Conservation (phyloP, 2,888 invertebrate species). For the Drosophila lacicola region DNA sequence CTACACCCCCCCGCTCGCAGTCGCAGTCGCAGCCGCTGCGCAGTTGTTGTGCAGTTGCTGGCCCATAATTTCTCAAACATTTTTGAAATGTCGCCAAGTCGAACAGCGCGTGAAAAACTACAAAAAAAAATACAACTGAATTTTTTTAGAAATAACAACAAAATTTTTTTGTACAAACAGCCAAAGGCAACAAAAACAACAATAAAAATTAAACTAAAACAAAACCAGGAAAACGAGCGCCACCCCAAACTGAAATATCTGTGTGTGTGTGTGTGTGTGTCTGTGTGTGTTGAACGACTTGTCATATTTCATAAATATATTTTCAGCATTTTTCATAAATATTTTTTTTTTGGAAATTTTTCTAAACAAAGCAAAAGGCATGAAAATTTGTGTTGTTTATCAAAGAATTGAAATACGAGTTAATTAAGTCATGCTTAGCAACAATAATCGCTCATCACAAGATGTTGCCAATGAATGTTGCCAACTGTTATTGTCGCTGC, state of each 20-base stretch:
- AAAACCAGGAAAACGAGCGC: slow-evolving; percentile 47
- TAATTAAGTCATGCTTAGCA: slow-evolving; percentile 5
- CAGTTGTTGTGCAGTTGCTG: slow-evolving; percentile 60
- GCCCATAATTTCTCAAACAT: slow-evolving; percentile 68
- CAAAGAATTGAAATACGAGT: no score
- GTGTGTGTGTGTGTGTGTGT: neutral
- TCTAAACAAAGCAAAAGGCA: neutral
- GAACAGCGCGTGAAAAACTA: slow-evolving; percentile 54
- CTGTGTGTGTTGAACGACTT: slow-evolving; percentile 46
- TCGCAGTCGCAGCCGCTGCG: slow-evolving; percentile 1
- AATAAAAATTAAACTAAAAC: slow-evolving; percentile 20
- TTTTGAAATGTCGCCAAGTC: slow-evolving; percentile 78
- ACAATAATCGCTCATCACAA: neutral
- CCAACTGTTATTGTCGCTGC: slow-evolving; percentile 18
- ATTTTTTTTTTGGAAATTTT: slow-evolving; percentile 13
- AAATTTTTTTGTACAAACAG: slow-evolving; percentile 41
- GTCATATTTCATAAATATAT: slow-evolving; percentile 74
- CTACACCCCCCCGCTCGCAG: neutral
- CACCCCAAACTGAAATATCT: slow-evolving; percentile 49
- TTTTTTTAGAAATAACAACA: slow-evolving; percentile 26
- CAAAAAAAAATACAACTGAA: slow-evolving; percentile 30
- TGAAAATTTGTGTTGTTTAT: neutral
- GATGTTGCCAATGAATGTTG: slow-evolving; percentile 30
- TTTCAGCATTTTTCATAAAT: slow-evolving; percentile 15
- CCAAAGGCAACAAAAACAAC: slow-evolving; percentile 22